Percentiles rank a stretch among this genome's conserved stretches.
Evolutionary conservation across 2,113 vertebrate genomes (phyloP).

Genomic region (Oenanthe oenanthe): DNA sequence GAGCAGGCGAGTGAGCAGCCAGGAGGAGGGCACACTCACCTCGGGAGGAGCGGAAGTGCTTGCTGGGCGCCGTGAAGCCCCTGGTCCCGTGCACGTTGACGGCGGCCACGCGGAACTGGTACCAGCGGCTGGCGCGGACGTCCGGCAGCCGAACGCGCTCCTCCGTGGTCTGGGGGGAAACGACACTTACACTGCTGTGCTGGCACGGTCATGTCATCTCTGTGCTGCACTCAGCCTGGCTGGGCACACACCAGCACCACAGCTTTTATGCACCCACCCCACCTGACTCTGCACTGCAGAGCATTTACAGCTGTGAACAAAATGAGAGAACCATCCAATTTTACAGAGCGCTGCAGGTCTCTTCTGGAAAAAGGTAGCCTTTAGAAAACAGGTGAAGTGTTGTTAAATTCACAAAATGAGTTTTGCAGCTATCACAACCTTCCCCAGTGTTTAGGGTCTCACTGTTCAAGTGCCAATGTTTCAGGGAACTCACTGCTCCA

Average conservation of each 20-base stretch:
- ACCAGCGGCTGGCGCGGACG: constrained; percentile 91
- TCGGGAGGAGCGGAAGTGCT: constrained; percentile 93
- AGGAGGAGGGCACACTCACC: constrained; percentile 72
- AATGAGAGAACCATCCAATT: neutral
- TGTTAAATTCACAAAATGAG: neutral
- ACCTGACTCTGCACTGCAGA: neutral
- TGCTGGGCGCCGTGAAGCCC: constrained; percentile 96
- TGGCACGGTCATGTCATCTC: neutral
- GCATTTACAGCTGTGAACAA: neutral
- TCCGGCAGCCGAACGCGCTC: constrained; percentile 85
- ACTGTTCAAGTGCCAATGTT: neutral
- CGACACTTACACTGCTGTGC: neutral
- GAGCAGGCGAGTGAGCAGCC: neutral
- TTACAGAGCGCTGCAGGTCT: neutral
- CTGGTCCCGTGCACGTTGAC: constrained; percentile 93
- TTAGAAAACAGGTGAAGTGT: neutral
- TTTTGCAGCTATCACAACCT: neutral
- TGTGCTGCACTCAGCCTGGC: neutral
- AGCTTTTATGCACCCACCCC: neutral
- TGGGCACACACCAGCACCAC: neutral
- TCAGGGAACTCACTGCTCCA: neutral
- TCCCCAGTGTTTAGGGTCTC: neutral
- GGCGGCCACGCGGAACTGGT: constrained; percentile 96
- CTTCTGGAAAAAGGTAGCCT: neutral
- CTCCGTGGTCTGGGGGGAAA: constrained; percentile 87